A percentile compares a stretch with the other conserved stretches of the same genome.
These are phyloP conservation scores for Tapirus indicus DNA, from an alignment of 2,797 vertebrate species.

Conservation along the genomic window DNA sequence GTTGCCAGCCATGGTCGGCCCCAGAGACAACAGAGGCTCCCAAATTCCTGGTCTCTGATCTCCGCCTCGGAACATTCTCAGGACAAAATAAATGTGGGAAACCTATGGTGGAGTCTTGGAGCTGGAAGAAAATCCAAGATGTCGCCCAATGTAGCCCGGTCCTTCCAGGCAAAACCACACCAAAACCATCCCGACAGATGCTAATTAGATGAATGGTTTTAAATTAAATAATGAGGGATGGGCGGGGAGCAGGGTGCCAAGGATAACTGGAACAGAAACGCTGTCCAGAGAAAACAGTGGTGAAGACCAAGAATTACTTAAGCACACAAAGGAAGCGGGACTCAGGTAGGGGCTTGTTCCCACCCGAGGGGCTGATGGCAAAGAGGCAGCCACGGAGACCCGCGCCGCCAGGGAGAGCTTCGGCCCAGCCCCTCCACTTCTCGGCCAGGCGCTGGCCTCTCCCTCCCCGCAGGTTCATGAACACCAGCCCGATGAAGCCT, in stretches of 20 bases:
- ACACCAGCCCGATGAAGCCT: neutral
- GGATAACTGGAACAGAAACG: slow-evolving; percentile 38
- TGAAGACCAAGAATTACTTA: neutral
- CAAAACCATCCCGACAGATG: slow-evolving; percentile 62
- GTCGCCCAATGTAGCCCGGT: slow-evolving; percentile 52
- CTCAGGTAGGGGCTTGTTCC: neutral
- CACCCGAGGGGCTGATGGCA: neutral
- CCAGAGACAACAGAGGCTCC: slow-evolving; percentile 49
- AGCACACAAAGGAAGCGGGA: neutral
- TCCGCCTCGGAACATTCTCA: neutral
- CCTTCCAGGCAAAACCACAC: slow-evolving; percentile 77
- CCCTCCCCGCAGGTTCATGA: neutral
- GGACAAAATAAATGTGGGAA: slow-evolving; percentile 74
- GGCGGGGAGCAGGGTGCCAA: slow-evolving; percentile 9
- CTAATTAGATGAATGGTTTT: slow-evolving; percentile 73
- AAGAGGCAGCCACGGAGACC: accelerated
- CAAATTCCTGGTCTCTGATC: slow-evolving; percentile 40
- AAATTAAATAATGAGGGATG: slow-evolving; percentile 59
- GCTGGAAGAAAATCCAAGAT: slow-evolving; percentile 64
- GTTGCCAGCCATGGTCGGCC: neutral
- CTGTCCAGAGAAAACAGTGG: slow-evolving; percentile 59
- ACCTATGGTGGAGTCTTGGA: slow-evolving; percentile 12
- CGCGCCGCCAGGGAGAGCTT: neutral
- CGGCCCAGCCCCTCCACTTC: neutral
- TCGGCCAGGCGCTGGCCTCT: neutral